These are phyloP conservation scores for Nothocercus julius DNA, from an alignment of 2,113 vertebrate species.

Conservation along the genomic window DNA sequence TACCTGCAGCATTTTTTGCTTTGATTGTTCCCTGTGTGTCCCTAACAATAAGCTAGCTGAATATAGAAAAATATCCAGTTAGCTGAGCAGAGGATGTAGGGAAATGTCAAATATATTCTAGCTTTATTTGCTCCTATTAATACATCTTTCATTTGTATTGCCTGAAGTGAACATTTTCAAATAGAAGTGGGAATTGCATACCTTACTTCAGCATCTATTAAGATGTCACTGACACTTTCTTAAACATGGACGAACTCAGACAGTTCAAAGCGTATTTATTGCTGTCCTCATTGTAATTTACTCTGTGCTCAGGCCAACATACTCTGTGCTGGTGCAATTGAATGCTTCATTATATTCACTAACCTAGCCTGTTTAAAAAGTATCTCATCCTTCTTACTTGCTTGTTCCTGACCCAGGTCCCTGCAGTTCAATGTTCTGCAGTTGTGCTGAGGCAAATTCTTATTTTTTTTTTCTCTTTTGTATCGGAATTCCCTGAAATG, in stretches of 20 bases:
- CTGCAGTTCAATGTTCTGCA: fast-evolving
- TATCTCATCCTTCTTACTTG: fast-evolving
- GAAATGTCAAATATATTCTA: conserved; percentile 40
- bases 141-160: not conserved
- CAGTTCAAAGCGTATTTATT: fast-evolving
- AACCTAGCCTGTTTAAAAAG: fast-evolving
- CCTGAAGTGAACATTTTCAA: not conserved
- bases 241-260: not conserved
- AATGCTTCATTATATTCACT: fast-evolving
- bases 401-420: fast-evolving
- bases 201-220: not conserved
- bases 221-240: not conserved
- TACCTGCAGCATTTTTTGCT: conserved; percentile 38
- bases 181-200: not conserved
- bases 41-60: not conserved
- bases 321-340: not conserved
- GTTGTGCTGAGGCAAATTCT: not conserved
- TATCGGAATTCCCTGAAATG: not conserved
- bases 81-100: conserved; percentile 34
- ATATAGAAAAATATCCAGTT: fast-evolving
- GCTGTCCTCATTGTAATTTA: not conserved
- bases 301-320: not conserved
- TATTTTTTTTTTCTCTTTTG: not conserved
- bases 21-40: not conserved
- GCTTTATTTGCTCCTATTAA: conserved; percentile 37